These are phyloP conservation scores for Loripinus fragilis DNA, from an alignment of 2,888 invertebrate genomes.

Conservation along the genomic window DNA sequence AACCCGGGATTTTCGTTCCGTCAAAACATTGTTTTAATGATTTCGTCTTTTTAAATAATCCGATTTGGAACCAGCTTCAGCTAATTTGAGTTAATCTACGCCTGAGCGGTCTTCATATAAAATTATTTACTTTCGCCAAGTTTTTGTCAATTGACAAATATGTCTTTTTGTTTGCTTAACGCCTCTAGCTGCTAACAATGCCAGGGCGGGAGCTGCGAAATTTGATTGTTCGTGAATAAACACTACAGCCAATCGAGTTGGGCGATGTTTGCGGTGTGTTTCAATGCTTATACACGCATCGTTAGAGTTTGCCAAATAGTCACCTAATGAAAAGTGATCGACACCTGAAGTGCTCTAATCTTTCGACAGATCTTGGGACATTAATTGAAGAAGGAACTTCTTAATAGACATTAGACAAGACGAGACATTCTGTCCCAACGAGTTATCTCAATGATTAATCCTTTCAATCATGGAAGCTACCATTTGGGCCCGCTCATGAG, in stretches of 20 bases:
- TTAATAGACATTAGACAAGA: no score
- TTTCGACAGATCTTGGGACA: background rate
- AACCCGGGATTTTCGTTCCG: conserved; percentile 20
- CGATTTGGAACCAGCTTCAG: conserved; percentile 48
- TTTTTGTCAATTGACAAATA: conserved; percentile 21
- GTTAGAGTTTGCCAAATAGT: conserved; percentile 5
- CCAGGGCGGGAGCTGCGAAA: conserved; percentile 7
- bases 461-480: no score
- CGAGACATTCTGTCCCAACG: no score
- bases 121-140: conserved; percentile 29
- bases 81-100: conserved; percentile 45
- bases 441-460: no score
- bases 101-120: conserved; percentile 37
- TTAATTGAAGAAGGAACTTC: background rate
- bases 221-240: conserved; percentile 13
- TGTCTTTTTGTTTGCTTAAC: conserved; percentile 11
- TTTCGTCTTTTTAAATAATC: conserved; percentile 46
- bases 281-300: conserved; percentile 1
- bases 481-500: no score
- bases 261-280: background rate
- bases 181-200: conserved; percentile 5
- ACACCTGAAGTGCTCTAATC: conserved; percentile 17
- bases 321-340: conserved; percentile 6
- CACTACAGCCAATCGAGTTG: background rate
- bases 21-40: conserved; percentile 46